Base-by-base conservation (phyloP, 2,113 vertebrate species). In the Pseudorasbora parva region DNA sequence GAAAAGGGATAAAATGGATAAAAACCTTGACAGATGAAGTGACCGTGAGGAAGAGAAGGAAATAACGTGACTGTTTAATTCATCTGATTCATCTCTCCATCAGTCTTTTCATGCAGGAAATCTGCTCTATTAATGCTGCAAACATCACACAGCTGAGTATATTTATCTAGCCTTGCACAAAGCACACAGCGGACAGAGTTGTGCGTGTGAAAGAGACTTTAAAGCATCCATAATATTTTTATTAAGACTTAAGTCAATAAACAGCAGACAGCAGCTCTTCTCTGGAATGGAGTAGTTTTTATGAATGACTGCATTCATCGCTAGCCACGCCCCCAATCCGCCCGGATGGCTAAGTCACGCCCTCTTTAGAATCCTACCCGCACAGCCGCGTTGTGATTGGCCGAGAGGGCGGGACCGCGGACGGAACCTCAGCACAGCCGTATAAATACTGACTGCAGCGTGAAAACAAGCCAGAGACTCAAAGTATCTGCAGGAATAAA, bases 221-320 rank as follows among this genome's bases (percentile, higher is more conserved):
- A 92, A 94, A 93, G 92, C 90, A 91, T 87, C 60, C 66, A 89
- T 91, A 92, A 92, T 90, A 91, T 89, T 91, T 91, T 89, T 85
- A 49, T 89, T 87, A 69, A 57, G 90, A 88, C 85, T 87, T 86
- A 90, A 91, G 92, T 91, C 94, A 94, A 94, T 88, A 92, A 93
- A 93, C 90, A 90, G 73, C 81, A 83, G 10, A 87, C 87, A 90
- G 88, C 91, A 82, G 91, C 84, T 90, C 88, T 59, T 90, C 91
- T 91, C 78, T 88, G 92, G 92, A 93, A 93, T 93, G 92, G 91
- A 92, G 90, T 90, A 88, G 82, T 90, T 93, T 95, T 95, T 93
- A 93, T 95, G 94, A 95, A 95, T 95, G 94, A 94, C 86, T 87
- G 91, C 89, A 93, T 95, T 95, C 94, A 95, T 94, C 69, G 0